Conservation (phyloP, 2,888 invertebrate genomes). For the Busseola fusca region DNA sequence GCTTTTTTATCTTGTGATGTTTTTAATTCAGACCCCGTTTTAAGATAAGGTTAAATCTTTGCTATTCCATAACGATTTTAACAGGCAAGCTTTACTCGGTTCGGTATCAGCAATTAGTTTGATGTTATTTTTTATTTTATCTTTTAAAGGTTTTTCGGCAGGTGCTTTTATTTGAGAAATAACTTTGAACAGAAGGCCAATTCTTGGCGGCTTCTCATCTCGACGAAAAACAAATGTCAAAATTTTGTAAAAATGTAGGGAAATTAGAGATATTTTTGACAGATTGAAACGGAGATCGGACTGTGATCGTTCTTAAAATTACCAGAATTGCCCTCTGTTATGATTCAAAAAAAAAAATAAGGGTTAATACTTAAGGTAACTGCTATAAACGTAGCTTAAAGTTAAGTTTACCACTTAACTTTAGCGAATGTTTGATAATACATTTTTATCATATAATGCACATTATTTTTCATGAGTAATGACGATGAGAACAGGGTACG, state of each 20-base stretch:
- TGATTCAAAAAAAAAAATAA: neutral
- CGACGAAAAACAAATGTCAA: no score
- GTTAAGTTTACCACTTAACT: no score
- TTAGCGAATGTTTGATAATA: no score
- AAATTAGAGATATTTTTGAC: no score
- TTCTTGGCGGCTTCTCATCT: neutral
- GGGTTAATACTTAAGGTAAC: no score
- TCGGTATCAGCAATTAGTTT: constrained; percentile 54
- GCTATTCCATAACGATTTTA: constrained; percentile 54
- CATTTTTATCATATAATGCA: no score
- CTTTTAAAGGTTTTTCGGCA: constrained; percentile 19
- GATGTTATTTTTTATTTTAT: constrained; percentile 52
- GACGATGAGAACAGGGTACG: neutral
- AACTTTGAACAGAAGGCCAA: neutral
- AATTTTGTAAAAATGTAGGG: no score
- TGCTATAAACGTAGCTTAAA: no score
- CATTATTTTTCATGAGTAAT: constrained; percentile 6
- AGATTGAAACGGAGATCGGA: no score
- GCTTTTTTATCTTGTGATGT: constrained; percentile 61
- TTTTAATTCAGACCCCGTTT: constrained; percentile 63
- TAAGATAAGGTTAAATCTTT: constrained; percentile 59
- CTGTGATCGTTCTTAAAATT: neutral
- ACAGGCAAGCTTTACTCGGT: constrained; percentile 40
- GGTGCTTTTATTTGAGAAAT: constrained; percentile 6
- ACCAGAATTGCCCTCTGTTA: neutral